Conservation (phyloP, 2,797 vertebrate genomes). For the Pelobates cultripes region DNA sequence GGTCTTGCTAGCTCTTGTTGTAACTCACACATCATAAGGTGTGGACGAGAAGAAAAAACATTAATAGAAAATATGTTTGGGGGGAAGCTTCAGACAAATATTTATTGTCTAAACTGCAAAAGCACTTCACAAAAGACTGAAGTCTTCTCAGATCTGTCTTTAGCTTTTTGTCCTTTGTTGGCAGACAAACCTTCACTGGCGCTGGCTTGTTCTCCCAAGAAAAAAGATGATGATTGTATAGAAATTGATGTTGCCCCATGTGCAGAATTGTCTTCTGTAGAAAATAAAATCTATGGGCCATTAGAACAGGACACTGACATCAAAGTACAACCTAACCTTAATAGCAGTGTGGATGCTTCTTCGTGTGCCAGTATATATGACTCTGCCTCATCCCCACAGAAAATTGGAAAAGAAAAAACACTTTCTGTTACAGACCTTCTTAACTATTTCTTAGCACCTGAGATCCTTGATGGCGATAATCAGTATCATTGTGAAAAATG, state of each 20-base stretch:
- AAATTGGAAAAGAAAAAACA: conserved; percentile 68
- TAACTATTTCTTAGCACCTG: conserved; percentile 94
- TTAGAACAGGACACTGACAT: conserved; percentile 56
- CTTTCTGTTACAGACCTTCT: conserved; percentile 91
- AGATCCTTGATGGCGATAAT: conserved; percentile 95
- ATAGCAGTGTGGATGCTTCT: conserved; percentile 53
- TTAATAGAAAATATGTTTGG: conserved; percentile 94
- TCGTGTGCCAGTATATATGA: conserved; percentile 5
- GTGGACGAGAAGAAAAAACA: conserved; percentile 73
- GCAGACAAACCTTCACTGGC: conserved; percentile 63
- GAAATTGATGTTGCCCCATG: conserved; percentile 44
- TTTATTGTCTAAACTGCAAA: conserved; percentile 91
- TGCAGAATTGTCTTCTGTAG: conserved; percentile 54
- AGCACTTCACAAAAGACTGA: conserved; percentile 93
- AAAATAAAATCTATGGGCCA: conserved; percentile 59
- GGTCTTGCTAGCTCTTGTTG: conserved; percentile 56
- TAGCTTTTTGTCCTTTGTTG: conserved; percentile 90
- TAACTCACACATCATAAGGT: conserved; percentile 59
- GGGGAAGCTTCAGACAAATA: conserved; percentile 87
- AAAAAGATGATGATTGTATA: conserved; percentile 56
- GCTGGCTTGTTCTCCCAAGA: conserved; percentile 48
- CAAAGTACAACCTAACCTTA: conserved; percentile 50
- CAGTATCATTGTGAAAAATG: conserved; percentile 96
- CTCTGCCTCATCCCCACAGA: conserved; percentile 61
- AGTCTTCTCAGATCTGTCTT: conserved; percentile 93